These are phyloP conservation scores for Drosophila picticornis DNA, from an alignment of 2,888 invertebrate species.

Conservation along the genomic window DNA sequence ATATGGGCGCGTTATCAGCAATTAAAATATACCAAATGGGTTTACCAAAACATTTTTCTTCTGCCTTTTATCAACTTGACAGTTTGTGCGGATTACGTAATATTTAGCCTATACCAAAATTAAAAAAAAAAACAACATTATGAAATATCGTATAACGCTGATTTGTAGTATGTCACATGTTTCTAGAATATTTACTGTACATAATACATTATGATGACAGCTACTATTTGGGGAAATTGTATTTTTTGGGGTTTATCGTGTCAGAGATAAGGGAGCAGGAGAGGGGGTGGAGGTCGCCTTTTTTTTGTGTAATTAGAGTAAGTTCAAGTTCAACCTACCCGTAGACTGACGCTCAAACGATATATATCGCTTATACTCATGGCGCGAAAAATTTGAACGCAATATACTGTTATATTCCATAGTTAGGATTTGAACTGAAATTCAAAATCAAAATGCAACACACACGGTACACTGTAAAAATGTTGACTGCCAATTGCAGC, in stretches of 20 bases:
- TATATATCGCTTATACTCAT: slow-evolving; percentile 82
- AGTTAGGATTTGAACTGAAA: not conserved
- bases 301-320: slow-evolving; percentile 39
- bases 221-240: slow-evolving; percentile 27
- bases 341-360: slow-evolving; percentile 81
- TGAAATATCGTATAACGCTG: slow-evolving; percentile 12
- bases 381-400: slow-evolving; percentile 81
- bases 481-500: not conserved
- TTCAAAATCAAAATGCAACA: not conserved
- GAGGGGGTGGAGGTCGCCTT: slow-evolving; percentile 2
- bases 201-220: slow-evolving; percentile 18
- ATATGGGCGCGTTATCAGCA: slow-evolving; percentile 49
- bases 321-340: slow-evolving; percentile 74
- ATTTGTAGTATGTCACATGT: slow-evolving; percentile 25
- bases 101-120: slow-evolving; percentile 14
- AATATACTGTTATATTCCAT: slow-evolving; percentile 68
- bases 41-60: slow-evolving; percentile 4
- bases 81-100: slow-evolving; percentile 42
- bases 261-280: slow-evolving; percentile 22
- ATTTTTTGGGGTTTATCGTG: slow-evolving; percentile 37
- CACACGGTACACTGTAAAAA: slow-evolving; percentile 10
- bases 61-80: slow-evolving; percentile 44
- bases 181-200: slow-evolving; percentile 9
- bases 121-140: slow-evolving; percentile 16
- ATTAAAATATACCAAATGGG: slow-evolving; percentile 40